Evolutionary conservation across 2,113 vertebrate species (phyloP).

Genomic region (Chaetorhynchus papuensis): DNA sequence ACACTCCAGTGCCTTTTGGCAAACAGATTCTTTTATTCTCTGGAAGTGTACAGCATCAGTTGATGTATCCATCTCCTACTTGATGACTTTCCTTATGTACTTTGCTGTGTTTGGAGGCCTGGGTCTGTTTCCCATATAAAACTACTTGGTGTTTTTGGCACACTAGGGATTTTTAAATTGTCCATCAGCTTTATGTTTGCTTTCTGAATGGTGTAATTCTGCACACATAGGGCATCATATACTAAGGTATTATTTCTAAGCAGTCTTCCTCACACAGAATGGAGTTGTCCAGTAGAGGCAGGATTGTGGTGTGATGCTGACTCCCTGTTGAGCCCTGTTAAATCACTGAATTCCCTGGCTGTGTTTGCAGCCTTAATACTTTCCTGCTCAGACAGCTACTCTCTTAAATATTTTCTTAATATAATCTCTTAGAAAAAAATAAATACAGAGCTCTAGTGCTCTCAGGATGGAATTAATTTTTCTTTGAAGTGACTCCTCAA

Average conservation of each 20-base stretch:
- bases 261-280: not conserved
- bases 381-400: not conserved
- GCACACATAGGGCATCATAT: accelerated
- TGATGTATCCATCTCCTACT: not conserved
- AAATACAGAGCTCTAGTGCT: not conserved
- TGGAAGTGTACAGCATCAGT: not conserved
- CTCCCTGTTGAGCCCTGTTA: not conserved
- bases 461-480: not conserved
- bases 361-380: not conserved
- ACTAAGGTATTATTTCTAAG: not conserved
- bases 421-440: not conserved
- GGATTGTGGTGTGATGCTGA: not conserved
- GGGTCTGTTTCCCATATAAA: not conserved
- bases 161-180: not conserved
- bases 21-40: not conserved
- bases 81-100: not conserved
- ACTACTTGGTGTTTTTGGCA: not conserved
- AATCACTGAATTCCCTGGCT: not conserved
- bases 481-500: not conserved
- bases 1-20: not conserved
- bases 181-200: not conserved
- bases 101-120: not conserved
- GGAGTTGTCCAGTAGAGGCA: not conserved
- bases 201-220: not conserved
- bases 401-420: not conserved